phyloP scores from a whole-genome alignment of 2,888 invertebrate species.

The Eubasilissa splendida region DNA sequence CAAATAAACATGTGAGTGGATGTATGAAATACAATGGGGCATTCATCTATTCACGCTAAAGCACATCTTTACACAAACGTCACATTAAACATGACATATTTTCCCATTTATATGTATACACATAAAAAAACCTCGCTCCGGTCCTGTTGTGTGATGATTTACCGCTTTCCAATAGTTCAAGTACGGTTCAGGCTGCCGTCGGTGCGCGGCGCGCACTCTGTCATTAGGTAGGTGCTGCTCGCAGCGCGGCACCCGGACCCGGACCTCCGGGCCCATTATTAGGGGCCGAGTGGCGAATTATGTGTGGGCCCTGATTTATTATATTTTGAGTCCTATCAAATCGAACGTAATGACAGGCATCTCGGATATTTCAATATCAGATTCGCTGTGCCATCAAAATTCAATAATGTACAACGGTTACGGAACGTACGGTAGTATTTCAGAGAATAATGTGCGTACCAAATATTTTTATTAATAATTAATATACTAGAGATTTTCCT shows the following conservation, averaged over 20 bases:
- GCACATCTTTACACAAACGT: no score
- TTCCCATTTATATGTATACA: no score
- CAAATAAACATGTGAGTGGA: no score
- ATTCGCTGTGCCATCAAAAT: background rate
- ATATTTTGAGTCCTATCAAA: background rate
- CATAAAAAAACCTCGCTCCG: no score
- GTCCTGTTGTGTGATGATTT: background rate
- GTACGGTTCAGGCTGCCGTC: background rate
- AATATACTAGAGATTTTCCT: no score
- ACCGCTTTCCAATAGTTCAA: constrained; percentile 2
- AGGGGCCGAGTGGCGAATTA: constrained; percentile 17
- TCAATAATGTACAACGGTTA: no score
- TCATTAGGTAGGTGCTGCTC: constrained; percentile 1
- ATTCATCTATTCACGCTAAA: no score
- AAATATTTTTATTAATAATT: no score
- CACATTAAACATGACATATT: no score
- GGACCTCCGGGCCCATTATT: constrained; percentile 1
- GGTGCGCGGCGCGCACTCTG: constrained; percentile 4
- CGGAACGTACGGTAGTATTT: no score
- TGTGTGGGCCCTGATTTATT: constrained; percentile 5
- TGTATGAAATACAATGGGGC: no score
- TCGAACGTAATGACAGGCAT: constrained; percentile 8
- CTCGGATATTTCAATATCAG: constrained; percentile 1
- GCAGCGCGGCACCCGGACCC: background rate
- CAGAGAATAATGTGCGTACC: no score